phyloP scores from a whole-genome alignment of 2,113 vertebrate genomes.

The Vidua macroura region DNA sequence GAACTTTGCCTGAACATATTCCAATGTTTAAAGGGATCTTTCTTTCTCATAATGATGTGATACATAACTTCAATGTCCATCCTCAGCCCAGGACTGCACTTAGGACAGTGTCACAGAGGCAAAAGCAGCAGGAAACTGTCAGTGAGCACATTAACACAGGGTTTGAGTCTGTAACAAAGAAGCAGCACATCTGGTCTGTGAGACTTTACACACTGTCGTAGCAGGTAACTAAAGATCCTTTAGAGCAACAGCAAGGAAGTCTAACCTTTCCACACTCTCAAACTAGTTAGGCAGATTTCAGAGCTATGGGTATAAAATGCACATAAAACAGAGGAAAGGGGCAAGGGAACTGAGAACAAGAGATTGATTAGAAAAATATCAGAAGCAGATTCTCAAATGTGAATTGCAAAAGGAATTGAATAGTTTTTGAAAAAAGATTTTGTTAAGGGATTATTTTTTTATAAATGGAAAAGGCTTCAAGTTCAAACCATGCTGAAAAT shows the following conservation, averaged over 20 bases:
- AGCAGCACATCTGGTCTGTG: background rate
- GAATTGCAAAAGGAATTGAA: background rate
- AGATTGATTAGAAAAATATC: constrained; percentile 64
- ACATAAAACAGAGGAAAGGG: background rate
- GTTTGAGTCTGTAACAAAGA: background rate
- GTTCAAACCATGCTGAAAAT: constrained; percentile 61
- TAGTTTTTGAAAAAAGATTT: constrained; percentile 60
- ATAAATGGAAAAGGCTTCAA: constrained; percentile 68
- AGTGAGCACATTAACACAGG: background rate
- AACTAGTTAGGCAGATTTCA: background rate
- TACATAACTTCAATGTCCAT: background rate
- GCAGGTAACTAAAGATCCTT: background rate
- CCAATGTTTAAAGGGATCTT: background rate
- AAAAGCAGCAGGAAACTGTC: background rate
- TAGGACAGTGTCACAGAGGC: background rate
- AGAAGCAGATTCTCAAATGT: constrained; percentile 37
- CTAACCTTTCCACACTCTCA: background rate
- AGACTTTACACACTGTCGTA: background rate
- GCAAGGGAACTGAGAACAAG: constrained; percentile 7
- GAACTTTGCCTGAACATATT: background rate
- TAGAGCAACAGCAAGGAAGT: background rate
- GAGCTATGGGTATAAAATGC: background rate
- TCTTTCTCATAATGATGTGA: background rate
- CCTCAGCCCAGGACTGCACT: background rate
- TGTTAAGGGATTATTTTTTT: background rate